Percentiles rank a stretch among this genome's conserved stretches.
phyloP scores from a whole-genome alignment of 1,140 invertebrate genomes.

The Bombus vancouverensis region DNA sequence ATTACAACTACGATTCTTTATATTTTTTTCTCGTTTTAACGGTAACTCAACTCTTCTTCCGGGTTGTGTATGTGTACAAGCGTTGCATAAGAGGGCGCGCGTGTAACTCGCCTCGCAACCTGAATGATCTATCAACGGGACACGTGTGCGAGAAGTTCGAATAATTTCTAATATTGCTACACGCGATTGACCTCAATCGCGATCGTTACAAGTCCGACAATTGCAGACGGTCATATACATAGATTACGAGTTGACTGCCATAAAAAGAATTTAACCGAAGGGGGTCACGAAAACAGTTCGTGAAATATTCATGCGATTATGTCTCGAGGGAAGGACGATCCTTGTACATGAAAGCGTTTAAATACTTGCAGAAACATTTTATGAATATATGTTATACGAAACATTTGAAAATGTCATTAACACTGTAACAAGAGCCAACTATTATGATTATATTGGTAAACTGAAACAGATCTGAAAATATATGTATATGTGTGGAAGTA shows the following conservation, averaged over 20 bases:
- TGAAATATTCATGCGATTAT: not conserved
- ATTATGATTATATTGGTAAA: not conserved
- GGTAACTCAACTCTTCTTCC: conserved; percentile 9
- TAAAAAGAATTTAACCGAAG: conserved; percentile 63
- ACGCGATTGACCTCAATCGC: conserved; percentile 72
- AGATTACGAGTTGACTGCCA: conserved; percentile 62
- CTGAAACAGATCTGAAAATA: not conserved
- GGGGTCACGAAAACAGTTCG: conserved; percentile 27
- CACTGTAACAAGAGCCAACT: not conserved
- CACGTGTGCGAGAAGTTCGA: conserved; percentile 42
- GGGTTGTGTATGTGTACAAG: not conserved
- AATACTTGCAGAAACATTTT: not conserved
- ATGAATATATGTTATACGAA: not conserved
- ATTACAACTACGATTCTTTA: not conserved
- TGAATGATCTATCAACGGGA: conserved; percentile 18
- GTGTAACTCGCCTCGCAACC: conserved; percentile 1
- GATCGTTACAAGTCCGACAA: conserved; percentile 70
- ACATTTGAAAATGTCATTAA: not conserved
- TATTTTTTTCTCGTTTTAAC: not conserved
- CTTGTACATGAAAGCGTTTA: not conserved
- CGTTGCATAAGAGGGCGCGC: conserved; percentile 5
- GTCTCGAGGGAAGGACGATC: not conserved
- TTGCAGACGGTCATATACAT: conserved; percentile 64
- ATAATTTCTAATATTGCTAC: conserved; percentile 56
- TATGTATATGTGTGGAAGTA: too few species aligned